Evolutionary conservation across 2,113 vertebrate species (phyloP), one percentile per base, ranked within the genome.

Genomic region (Heteronetta atricapilla): DNA sequence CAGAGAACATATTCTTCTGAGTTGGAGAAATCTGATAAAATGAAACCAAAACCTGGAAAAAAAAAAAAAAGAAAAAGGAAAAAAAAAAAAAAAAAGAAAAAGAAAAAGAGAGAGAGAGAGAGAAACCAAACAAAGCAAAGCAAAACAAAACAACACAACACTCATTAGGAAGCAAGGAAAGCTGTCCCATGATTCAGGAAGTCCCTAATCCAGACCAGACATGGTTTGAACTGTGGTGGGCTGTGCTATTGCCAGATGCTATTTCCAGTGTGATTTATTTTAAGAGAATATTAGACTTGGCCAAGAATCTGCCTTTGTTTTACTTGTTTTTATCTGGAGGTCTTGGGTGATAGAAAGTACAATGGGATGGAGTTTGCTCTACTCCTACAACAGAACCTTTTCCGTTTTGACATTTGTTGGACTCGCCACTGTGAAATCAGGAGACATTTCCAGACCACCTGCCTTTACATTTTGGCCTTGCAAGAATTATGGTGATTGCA

Each of bases 251-350:
- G 70, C 87, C 78, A 95, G 67, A 94, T 85, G 46, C 17, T 83
- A 21, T 77, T 91, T 84, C 60, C 16, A 21, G 20, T 53, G 60
- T 60, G 66, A 84, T 90, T 92, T 88, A 74, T 88, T 93, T 94
- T 36, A 76, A 86, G 7, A 86, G 7, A 74, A 55, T 81, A 82
- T 73, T 64, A 22, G 58, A 79, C 60, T 89, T 89, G 69, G 80
- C 60, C 26, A 82, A 75, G 53, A 90, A 79, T 22, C 34, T 90
- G 74, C 33, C 44, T 94, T 92, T 93, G 80, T 86, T 92, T 88
- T 44, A 76, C 63, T 76, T 78, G 31, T 44, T 94, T 88, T 74
- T 50, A 70, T 92, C 36, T 84, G 20, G 42, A 75, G 18, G 7
- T 21, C 34, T 70, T 82, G 73, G 5, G 29, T 68, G 81, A 75